Evolutionary conservation across 37 sponge, comb jelly and placozoan species (phyloP), one percentile per base, ranked within the genome.

Genomic region (Beroe forskalii): DNA sequence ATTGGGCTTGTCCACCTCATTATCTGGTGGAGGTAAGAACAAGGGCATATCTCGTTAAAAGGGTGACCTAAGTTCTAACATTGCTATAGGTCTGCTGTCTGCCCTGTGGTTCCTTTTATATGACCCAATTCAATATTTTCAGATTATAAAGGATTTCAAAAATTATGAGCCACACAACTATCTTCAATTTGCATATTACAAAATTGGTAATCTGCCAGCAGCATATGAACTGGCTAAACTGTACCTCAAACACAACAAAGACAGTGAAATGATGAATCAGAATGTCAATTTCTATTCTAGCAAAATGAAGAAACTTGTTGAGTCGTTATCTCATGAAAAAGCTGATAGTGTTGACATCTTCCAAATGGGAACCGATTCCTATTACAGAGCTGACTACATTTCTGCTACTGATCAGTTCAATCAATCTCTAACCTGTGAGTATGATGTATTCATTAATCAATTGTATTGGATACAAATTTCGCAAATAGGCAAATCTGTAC

Each of bases 101-200:
- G n/a, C n/a, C n/a, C n/a, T n/a, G n/a, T n/a, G n/a, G n/a, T n/a
- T n/a, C n/a, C n/a, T n/a, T n/a, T 17, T 55, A 55, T 55, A 55
- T 17, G 17, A 17, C 17, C 17, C 60, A 55, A 55, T 55, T 20
- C 9, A 55, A 55, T 55, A 55, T 55, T 72, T 80, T 44, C 55
- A 80, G 86, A 37, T 41, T 6, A 80, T 80, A 20, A 80, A 80
- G 40, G 86, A 80, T 80, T 80, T 80, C 48, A 80, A 80, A 27
- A 42, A 6, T 27, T 37, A 37, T 32, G 35, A 80, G 55, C 86
- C 86, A 20, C 42, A 42, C 55, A 80, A 37, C 35, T 80, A 35
- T 27, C 55, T 80, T n/a, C 86, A 80, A 17, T 80, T 23, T 41
- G 28, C 86, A 35, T 80, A 80, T 37, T 80, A 80, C 28, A 35